Conservation (phyloP, 2,797 vertebrate species). For the Alfaro cultratus region DNA sequence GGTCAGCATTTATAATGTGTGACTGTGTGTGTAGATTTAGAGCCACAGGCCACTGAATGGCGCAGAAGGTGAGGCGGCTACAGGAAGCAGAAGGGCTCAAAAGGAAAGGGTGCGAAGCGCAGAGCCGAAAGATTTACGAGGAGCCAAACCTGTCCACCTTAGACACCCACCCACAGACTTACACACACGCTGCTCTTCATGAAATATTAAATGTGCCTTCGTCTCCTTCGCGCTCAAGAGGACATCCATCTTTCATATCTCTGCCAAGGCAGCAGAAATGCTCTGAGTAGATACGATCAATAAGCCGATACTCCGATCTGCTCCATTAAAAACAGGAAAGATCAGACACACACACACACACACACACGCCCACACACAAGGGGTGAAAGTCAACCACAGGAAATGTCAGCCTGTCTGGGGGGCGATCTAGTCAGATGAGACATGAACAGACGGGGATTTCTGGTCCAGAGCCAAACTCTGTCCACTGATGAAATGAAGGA, state of each 20-base stretch:
- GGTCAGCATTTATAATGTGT: slow-evolving; percentile 23
- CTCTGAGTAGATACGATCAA: slow-evolving; percentile 46
- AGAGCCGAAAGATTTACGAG: slow-evolving; percentile 55
- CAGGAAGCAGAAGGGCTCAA: slow-evolving; percentile 55
- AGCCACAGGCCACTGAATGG: slow-evolving; percentile 52
- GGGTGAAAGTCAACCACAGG: slow-evolving; percentile 41
- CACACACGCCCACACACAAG: slow-evolving; percentile 2
- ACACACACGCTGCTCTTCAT: slow-evolving; percentile 24
- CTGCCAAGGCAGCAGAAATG: slow-evolving; percentile 53
- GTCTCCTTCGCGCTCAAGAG: slow-evolving; percentile 29
- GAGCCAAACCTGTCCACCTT: slow-evolving; percentile 22
- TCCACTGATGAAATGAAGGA: slow-evolving; percentile 11
- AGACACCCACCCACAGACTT: slow-evolving; percentile 8
- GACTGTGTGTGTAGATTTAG: slow-evolving; percentile 19
- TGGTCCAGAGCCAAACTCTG: slow-evolving; percentile 40
- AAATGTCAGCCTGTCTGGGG: slow-evolving; percentile 54
- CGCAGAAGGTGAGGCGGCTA: slow-evolving; percentile 29
- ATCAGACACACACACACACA: slow-evolving; percentile 15
- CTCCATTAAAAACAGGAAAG: slow-evolving; percentile 20
- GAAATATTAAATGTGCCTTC: slow-evolving; percentile 57
- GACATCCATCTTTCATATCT: slow-evolving; percentile 40
- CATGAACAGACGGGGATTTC: slow-evolving; percentile 56
- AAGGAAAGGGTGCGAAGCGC: slow-evolving; percentile 53
- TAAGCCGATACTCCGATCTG: slow-evolving; percentile 35
- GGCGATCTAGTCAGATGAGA: slow-evolving; percentile 46